Conservation (phyloP, 2,888 invertebrate species). For the Cephus runcator region DNA sequence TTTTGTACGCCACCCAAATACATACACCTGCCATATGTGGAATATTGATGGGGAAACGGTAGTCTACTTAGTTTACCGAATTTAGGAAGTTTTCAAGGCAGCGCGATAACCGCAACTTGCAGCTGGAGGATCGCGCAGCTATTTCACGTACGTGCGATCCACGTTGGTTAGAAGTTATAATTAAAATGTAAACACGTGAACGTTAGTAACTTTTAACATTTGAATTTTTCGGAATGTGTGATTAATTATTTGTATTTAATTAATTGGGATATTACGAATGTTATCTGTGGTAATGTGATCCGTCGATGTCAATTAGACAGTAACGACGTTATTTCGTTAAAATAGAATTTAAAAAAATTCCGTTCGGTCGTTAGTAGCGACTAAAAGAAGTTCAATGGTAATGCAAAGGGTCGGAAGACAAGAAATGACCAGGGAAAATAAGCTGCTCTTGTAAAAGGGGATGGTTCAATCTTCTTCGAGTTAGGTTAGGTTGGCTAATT, state of each 20-base stretch:
- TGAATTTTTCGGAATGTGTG: background rate
- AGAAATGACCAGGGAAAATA: too few relatives aligned
- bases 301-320: background rate
- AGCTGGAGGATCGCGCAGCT: background rate
- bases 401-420: too few relatives aligned
- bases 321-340: background rate
- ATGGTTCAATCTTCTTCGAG: too few relatives aligned
- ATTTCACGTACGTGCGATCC: background rate
- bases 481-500: too few relatives aligned
- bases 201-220: background rate
- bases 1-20: background rate
- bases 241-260: background rate
- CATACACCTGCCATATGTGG: background rate
- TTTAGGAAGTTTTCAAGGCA: background rate
- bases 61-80: background rate
- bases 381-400: background rate
- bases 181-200: background rate
- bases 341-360: background rate
- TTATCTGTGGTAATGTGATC: background rate
- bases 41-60: background rate
- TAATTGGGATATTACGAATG: background rate
- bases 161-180: background rate
- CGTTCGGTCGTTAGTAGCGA: background rate
- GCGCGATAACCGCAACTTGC: background rate
- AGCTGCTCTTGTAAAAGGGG: too few relatives aligned